Percentiles rank a stretch among this genome's conserved stretches.
Conservation (phyloP, 2,113 vertebrate species). For the Peucedramus taeniatus region DNA sequence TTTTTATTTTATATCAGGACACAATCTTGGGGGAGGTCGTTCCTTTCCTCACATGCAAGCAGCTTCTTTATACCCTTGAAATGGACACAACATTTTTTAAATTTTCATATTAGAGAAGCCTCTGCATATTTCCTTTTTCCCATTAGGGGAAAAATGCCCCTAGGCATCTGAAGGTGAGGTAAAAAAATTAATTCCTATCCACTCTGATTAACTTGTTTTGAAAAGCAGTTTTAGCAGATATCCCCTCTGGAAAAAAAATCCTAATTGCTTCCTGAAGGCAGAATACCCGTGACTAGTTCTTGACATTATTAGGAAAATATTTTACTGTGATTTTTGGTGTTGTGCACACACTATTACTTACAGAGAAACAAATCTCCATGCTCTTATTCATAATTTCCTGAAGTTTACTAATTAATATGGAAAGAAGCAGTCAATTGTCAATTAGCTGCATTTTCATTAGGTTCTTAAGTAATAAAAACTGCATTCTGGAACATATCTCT, state of each 20-base stretch:
- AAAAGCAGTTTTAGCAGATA: slow-evolving; percentile 4
- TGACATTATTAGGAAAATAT: slow-evolving; percentile 1
- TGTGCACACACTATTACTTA: background rate
- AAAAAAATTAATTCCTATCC: background rate
- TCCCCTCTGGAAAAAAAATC: background rate
- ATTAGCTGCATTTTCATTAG: slow-evolving; percentile 10
- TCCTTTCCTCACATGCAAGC: background rate
- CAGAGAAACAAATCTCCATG: background rate
- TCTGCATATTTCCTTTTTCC: background rate
- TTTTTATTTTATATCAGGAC: background rate
- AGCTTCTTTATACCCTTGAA: background rate
- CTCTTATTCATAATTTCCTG: background rate
- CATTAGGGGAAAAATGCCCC: background rate
- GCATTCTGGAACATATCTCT: background rate
- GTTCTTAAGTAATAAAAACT: background rate
- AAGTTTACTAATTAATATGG: slow-evolving; percentile 12
- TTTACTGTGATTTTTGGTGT: slow-evolving; percentile 6
- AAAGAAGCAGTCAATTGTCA: background rate
- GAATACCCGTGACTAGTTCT: background rate
- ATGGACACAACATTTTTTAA: background rate
- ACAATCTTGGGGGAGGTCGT: background rate
- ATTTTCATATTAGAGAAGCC: background rate
- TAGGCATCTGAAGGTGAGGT: background rate
- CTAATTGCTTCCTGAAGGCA: slow-evolving; percentile 38
- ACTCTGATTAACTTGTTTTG: slow-evolving; percentile 31